These are phyloP conservation scores for Drosophila willistoni DNA, from an alignment of 1,140 invertebrate genomes.

Conservation along the genomic window DNA sequence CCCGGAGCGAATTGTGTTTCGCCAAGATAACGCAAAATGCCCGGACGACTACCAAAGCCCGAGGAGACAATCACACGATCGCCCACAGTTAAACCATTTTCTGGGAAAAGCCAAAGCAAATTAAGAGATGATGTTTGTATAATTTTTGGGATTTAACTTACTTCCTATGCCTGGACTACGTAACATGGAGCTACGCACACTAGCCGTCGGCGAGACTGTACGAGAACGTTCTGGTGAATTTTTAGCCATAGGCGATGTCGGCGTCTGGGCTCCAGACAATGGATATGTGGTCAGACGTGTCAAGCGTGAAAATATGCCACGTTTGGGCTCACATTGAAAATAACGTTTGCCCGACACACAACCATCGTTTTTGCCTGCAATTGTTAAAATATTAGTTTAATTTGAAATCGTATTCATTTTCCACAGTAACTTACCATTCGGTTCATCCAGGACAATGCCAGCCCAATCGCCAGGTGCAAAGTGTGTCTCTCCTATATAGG, in stretches of 20 bases:
- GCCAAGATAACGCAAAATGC: slow-evolving; percentile 93
- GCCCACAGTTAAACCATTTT: slow-evolving; percentile 88
- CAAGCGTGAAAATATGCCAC: slow-evolving; percentile 96
- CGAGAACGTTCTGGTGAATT: slow-evolving; percentile 78
- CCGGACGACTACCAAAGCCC: slow-evolving; percentile 93
- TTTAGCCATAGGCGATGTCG: slow-evolving; percentile 72
- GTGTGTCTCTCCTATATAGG: slow-evolving; percentile 98
- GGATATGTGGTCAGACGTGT: slow-evolving; percentile 92
- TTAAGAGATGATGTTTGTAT: neutral
- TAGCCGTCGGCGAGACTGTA: slow-evolving; percentile 84
- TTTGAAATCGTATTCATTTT: neutral
- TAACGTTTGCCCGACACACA: slow-evolving; percentile 95
- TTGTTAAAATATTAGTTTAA: neutral
- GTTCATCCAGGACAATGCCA: slow-evolving; percentile 96
- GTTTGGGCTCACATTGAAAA: slow-evolving; percentile 96
- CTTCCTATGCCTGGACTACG: slow-evolving; percentile 83
- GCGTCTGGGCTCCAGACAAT: slow-evolving; percentile 82
- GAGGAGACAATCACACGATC: slow-evolving; percentile 95
- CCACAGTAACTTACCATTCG: slow-evolving; percentile 88
- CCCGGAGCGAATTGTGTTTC: slow-evolving; percentile 94
- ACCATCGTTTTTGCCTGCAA: slow-evolving; percentile 96
- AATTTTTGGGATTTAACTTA: slow-evolving; percentile 38
- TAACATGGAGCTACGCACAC: slow-evolving; percentile 82
- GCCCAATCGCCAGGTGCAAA: slow-evolving; percentile 98
- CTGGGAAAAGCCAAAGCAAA: slow-evolving; percentile 32